Evolutionary conservation across 2,888 invertebrate species (phyloP), one percentile per base, ranked within the genome.

Genomic region (Nomada hirtipes): DNA sequence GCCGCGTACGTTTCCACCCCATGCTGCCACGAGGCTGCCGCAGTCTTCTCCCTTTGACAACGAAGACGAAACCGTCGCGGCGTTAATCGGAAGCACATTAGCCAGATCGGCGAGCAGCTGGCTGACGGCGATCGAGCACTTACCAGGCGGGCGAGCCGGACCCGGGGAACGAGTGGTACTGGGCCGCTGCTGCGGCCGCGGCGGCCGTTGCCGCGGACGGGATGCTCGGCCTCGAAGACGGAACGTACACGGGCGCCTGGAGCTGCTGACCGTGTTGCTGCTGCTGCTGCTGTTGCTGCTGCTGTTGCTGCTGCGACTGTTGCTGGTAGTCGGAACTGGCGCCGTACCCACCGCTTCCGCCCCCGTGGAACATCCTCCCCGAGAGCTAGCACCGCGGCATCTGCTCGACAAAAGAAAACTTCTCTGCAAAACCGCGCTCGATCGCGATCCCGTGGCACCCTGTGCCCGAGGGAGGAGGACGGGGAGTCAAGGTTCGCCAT

Each of bases 171-270:
- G 93, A 92, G 72, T 93, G 93, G 80, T 93, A 93, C 92, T 83
- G 95, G 89, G 93, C 95, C 92, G 91, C 95, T 94, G 92, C 95
- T 94, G 93, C 93, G 72, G 95, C 94, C 26, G 95, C 77, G 90
- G 93, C 95, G 92, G 91, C 95, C 94, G 92, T 95, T 94, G 93
- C 93, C 73, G 95, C 94, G 50, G 95, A 95, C 55, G 95, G 94
- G 76, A 96, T 94, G 15, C 95, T 94, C 68, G 96, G 95, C 79
- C 94, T 93, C 85, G 95, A 96, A 50, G 96, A 95, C 55, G 96
- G 96, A 80, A 96, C 96, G 93, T 96, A 96, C 61, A 96, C 96
- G 4, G 96, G 96, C 1, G 96, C 93, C 81, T 95, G 95, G 36
- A 95, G 90, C 55, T 92, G 92, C 44, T 93, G 90, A 13, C 84